Conservation (phyloP, 2,888 invertebrate species). For the Drosophila eohydei region DNA sequence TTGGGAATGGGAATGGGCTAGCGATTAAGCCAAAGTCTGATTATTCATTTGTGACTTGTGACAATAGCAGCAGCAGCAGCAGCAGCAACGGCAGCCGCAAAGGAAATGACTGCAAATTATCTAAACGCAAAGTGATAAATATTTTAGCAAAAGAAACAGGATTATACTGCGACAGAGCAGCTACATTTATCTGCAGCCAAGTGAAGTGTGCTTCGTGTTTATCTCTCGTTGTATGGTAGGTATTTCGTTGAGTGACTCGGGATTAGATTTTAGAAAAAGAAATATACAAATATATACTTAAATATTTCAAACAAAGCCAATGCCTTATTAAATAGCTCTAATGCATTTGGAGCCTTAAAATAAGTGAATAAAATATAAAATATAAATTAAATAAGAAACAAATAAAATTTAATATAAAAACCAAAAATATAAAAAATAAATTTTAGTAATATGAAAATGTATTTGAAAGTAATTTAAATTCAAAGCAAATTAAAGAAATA, state of each 20-base stretch:
- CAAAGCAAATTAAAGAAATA: no score
- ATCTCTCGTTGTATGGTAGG: conserved; percentile 65
- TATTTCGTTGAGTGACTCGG: conserved; percentile 5
- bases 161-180: conserved; percentile 8
- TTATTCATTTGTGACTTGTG: conserved; percentile 13
- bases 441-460: no score
- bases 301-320: no score
- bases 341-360: no score
- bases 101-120: conserved; percentile 57
- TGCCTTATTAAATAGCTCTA: no score
- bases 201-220: conserved; percentile 10
- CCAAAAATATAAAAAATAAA: no score
- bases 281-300: background rate
- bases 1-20: conserved; percentile 32
- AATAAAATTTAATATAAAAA: no score
- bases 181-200: background rate
- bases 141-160: conserved; percentile 24
- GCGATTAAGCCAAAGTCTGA: conserved; percentile 22
- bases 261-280: background rate
- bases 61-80: conserved; percentile 41
- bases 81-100: conserved; percentile 16
- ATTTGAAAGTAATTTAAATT: no score
- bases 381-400: no score
- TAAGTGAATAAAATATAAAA: no score
- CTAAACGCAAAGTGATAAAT: conserved; percentile 22